These are phyloP conservation scores for Zingel zingel DNA, from an alignment of 2,113 vertebrate genomes.

Conservation along the genomic window DNA sequence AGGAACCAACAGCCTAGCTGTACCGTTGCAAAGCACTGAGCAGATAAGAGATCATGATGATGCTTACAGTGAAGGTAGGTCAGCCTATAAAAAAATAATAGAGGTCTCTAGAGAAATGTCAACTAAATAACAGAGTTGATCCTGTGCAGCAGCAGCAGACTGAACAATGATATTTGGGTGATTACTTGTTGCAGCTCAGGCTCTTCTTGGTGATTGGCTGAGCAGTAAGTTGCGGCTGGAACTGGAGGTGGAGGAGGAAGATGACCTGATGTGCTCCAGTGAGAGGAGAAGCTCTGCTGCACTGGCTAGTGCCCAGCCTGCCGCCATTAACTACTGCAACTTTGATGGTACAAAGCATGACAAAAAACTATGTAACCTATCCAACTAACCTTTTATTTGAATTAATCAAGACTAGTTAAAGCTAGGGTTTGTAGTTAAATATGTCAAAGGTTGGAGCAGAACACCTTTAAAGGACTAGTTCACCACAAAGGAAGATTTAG, in stretches of 20 bases:
- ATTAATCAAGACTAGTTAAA: not conserved
- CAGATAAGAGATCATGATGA: constrained; percentile 87
- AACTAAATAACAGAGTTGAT: constrained; percentile 11
- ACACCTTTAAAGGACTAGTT: not conserved
- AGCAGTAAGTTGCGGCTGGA: constrained; percentile 87
- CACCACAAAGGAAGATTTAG: not conserved
- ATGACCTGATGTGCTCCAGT: constrained; percentile 61
- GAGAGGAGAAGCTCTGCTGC: constrained; percentile 50
- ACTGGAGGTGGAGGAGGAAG: constrained; percentile 83
- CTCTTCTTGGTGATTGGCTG: constrained; percentile 90
- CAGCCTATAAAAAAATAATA: not conserved
- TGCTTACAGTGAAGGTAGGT: constrained; percentile 88
- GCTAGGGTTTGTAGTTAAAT: not conserved
- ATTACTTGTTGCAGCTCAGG: constrained; percentile 84
- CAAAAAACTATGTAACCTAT: not conserved
- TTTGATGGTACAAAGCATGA: constrained; percentile 88
- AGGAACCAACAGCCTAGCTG: constrained; percentile 50
- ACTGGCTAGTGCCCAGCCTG: constrained; percentile 36
- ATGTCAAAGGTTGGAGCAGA: not conserved
- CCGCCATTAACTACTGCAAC: constrained; percentile 71
- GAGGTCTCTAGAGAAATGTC: constrained; percentile 21
- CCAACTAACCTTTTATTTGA: constrained; percentile 2
- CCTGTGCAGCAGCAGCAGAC: not conserved
- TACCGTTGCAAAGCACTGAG: constrained; percentile 80
- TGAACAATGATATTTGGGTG: constrained; percentile 3